Conservation (phyloP, 2,113 vertebrate species). For the Halcyon senegalensis region DNA sequence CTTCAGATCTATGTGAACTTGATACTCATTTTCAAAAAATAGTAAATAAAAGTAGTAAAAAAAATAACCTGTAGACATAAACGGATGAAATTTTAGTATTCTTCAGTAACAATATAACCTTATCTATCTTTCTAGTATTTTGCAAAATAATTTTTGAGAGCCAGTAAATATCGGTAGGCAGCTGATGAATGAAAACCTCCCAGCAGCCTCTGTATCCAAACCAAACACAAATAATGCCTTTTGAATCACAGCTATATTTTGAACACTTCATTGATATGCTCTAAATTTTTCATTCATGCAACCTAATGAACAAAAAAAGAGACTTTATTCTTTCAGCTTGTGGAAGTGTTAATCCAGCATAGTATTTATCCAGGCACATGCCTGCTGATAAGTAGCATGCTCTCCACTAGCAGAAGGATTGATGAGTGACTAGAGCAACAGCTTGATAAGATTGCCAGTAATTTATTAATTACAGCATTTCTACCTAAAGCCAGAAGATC, state of each 20-base stretch:
- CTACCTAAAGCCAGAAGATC: not conserved
- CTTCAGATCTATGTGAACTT: not conserved
- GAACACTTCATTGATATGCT: not conserved
- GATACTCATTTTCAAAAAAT: not conserved
- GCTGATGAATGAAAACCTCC: not conserved
- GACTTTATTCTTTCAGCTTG: not conserved
- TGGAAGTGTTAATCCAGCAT: not conserved
- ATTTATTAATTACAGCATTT: not conserved
- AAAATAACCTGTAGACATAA: not conserved
- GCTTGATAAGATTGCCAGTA: not conserved
- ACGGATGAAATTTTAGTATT: not conserved
- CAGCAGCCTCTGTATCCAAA: not conserved
- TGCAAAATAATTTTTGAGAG: slow-evolving; percentile 54
- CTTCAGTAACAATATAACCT: not conserved
- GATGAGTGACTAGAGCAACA: not conserved
- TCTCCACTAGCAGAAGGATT: not conserved
- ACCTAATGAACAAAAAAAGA: not conserved
- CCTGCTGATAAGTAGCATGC: not conserved
- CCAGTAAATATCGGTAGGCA: not conserved
- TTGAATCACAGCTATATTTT: not conserved
- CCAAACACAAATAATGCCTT: not conserved
- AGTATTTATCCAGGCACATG: not conserved
- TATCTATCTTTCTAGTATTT: not conserved
- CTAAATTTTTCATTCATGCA: not conserved
- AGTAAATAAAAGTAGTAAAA: not conserved